A percentile compares a stretch with the other conserved stretches of the same genome.
phyloP scores from a whole-genome alignment of 2,888 invertebrate genomes.

The Adelphocoris suturalis region DNA sequence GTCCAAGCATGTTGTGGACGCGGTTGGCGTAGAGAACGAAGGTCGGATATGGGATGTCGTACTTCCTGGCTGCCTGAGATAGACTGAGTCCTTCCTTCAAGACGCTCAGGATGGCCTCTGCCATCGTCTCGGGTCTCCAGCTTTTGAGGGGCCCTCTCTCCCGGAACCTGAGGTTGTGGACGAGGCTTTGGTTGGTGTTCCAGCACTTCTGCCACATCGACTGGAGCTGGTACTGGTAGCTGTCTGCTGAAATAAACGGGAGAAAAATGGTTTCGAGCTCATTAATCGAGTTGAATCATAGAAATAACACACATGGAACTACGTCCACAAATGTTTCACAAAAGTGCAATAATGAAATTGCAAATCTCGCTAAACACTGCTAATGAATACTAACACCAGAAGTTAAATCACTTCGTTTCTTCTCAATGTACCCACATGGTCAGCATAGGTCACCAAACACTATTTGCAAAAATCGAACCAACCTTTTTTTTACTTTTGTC shows the following conservation, averaged over 20 bases:
- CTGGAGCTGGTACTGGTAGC: constrained; percentile 96
- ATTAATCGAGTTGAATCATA: constrained; percentile 19
- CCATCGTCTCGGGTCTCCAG: constrained; percentile 97
- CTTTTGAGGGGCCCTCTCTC: constrained; percentile 95
- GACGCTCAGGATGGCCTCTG: constrained; percentile 95
- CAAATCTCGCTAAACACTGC: too few species aligned
- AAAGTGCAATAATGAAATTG: too few species aligned
- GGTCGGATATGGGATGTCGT: constrained; percentile 96
- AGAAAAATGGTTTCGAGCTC: constrained; percentile 71
- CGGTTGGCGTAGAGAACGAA: constrained; percentile 95
- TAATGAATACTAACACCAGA: too few species aligned
- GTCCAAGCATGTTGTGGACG: constrained; percentile 96
- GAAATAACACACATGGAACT: too few species aligned
- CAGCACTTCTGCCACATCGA: constrained; percentile 98
- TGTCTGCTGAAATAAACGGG: constrained; percentile 85
- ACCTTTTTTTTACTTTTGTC: too few species aligned
- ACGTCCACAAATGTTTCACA: too few species aligned
- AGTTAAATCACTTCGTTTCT: too few species aligned
- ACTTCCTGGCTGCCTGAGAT: constrained; percentile 94
- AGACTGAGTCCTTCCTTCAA: constrained; percentile 93
- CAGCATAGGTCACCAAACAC: too few species aligned
- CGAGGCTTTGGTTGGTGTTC: constrained; percentile 94
- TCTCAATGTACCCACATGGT: too few species aligned
- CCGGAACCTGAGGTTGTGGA: constrained; percentile 93
- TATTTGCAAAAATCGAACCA: too few species aligned